Base-by-base conservation (phyloP, 2,888 invertebrate genomes). In the Amaurobius ferox region DNA sequence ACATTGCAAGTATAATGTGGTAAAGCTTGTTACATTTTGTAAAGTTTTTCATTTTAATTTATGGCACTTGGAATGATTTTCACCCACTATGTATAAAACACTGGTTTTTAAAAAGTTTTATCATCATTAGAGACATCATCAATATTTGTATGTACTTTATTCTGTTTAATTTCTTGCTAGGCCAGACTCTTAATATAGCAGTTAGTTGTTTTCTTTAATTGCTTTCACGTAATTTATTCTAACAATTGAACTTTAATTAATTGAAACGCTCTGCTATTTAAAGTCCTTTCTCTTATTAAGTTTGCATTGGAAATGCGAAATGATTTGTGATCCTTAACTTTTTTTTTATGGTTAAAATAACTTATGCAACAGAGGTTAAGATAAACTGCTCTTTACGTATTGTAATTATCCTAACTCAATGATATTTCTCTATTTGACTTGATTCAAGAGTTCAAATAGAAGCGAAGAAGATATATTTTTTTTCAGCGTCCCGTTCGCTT, bases 81-180 rank as follows among this genome's bases (percentile, higher is more conserved):
- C 23, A 55, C 23, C 23, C 55, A 55, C 55, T n/a, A 23, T 55
- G 55, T 55, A 55, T 16, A 55, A 55, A 55, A 55, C 55, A 55
- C 55, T 55, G 55, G 23, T 55, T 55, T 44, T 55, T 23, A 55
- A 55, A 55, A 23, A 7, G 5, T 9, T 23, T 55, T 23, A 55
- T 55, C 23, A 55, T n/a, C 19, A 23, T 5, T 23, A 23, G 11
- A 55, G 23, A 23, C 55, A 55, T 55, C 55, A 44, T 55, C 23
- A 1, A 1, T 55, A 23, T 23, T 7, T 55, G 16, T 55, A 55
- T 55, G 55, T 55, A 55, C 55, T 55, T 55, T 23, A 55, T 55
- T 55, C 55, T 55, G 9, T 35, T 55, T 55, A 23, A 23, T 55
- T 23, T 55, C 23, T 55, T 23, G 19, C 23, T 55, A 23, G 5